A percentile compares a stretch with the other conserved stretches of the same genome.
These are phyloP conservation scores for Pelagia noctiluca DNA, from an alignment of 30 jellyfish, hydroid and myxozoan species.

Conservation along the genomic window DNA sequence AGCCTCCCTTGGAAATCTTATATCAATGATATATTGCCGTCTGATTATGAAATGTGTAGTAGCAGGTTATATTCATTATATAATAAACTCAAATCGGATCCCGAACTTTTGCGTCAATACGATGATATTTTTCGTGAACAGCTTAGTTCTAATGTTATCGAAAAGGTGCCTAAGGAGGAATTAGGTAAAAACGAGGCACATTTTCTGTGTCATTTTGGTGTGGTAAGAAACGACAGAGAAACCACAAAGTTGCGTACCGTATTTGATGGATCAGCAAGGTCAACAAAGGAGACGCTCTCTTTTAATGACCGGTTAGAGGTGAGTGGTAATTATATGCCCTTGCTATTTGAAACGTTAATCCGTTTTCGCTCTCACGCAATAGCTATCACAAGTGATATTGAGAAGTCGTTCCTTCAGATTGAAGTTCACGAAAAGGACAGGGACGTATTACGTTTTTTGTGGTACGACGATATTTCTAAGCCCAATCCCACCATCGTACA, in stretches of 20 bases:
- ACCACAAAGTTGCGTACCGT: conserved; percentile 60
- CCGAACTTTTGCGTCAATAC: conserved; percentile 22
- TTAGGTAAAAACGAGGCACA: conserved; percentile 16
- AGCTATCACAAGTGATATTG: conserved; percentile 31
- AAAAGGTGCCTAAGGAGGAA: conserved; percentile 19
- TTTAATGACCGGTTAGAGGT: conserved; percentile 21
- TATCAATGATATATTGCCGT: conserved; percentile 5
- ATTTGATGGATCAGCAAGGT: conserved; percentile 34
- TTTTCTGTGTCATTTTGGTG: conserved; percentile 54
- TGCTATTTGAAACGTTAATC: conserved; percentile 32
- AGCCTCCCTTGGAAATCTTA: conserved; percentile 62
- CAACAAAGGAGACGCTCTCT: not conserved
- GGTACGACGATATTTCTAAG: conserved; percentile 14
- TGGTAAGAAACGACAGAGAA: conserved; percentile 37
- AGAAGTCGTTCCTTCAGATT: conserved; percentile 23
- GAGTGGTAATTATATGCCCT: conserved; percentile 19
- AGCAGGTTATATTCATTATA: conserved; percentile 18
- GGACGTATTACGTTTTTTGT: conserved; percentile 19
- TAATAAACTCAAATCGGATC: conserved; percentile 4
- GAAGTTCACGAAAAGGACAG: conserved; percentile 23
- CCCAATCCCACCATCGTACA: conserved; percentile 49
- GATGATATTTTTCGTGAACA: conserved; percentile 40
- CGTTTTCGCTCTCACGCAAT: conserved; percentile 25
- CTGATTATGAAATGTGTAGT: conserved; percentile 44
- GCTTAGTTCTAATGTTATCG: conserved; percentile 4